Evolutionary conservation across 2,797 vertebrate genomes (phyloP), one percentile per base, ranked within the genome.

Genomic region (Pelodytes ibericus): DNA sequence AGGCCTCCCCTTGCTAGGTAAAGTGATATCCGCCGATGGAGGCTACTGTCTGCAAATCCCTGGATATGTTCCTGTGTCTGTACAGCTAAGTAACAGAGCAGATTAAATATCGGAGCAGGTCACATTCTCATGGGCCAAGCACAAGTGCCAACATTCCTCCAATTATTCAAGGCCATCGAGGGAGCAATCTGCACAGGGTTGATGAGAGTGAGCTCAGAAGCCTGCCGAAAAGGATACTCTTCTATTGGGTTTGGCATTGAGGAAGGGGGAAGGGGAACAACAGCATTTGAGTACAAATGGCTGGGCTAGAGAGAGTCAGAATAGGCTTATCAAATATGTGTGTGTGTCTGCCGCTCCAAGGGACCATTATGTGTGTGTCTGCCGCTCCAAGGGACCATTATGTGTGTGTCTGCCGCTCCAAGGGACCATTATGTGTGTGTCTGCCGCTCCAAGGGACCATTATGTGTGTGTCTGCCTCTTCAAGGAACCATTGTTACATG

Each of bases 91-190:
- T 85, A 85, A 87, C 84, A 83, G 81, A 86, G 84, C 84, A 89
- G 90, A 91, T 91, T 90, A 89, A 91, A 89, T 89, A 91, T 89
- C 89, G 89, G 80, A 83, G 72, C 81, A 70, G 90, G 90, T 92
- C 90, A 92, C 84, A 80, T 92, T 92, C 90, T 92, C 91, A 91
- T 90, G 90, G 90, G 87, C 90, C 82, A 84, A 83, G 84, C 87
- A 86, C 88, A 88, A 91, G 91, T 88, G 87, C 87, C 89, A 89
- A 89, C 89, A 91, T 91, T 92, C 89, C 87, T 89, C 84, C 89
- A 90, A 90, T 91, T 91, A 90, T 88, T 86, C 87, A 84, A 85
- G 87, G 87, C 89, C 86, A 87, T 83, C 83, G 86, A 88, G 89
- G 83, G 85, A 88, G 87, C 88, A 88, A 88, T 86, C 88, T 88